These are phyloP conservation scores for Vireo altiloquus DNA, from an alignment of 2,113 vertebrate genomes.

Conservation along the genomic window DNA sequence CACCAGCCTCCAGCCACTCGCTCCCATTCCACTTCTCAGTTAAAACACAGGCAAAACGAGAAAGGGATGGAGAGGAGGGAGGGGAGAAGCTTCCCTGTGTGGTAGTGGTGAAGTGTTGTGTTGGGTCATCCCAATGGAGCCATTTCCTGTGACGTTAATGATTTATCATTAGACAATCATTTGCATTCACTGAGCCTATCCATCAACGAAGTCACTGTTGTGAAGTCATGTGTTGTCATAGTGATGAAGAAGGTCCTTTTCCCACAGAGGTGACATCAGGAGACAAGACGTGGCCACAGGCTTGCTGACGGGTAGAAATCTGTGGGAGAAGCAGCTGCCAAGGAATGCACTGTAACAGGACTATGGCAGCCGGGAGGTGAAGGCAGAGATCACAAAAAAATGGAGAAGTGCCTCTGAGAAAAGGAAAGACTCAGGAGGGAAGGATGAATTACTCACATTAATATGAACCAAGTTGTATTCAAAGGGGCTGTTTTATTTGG, in stretches of 20 bases:
- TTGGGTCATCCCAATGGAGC: not conserved
- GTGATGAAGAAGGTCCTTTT: not conserved
- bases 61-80: not conserved
- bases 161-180: not conserved
- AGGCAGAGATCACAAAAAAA: not conserved
- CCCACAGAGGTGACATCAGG: not conserved
- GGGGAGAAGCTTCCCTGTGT: not conserved
- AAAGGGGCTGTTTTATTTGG: not conserved
- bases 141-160: not conserved
- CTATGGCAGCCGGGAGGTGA: not conserved
- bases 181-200: not conserved
- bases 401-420: not conserved
- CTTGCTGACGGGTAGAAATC: rapidly evolving
- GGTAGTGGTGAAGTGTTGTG: not conserved
- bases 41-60: rapidly evolving
- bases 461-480: not conserved
- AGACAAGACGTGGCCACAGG: not conserved
- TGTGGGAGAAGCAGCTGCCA: not conserved
- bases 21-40: not conserved
- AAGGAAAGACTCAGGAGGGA: not conserved
- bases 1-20: not conserved
- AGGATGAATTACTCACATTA: not conserved
- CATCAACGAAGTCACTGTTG: not conserved
- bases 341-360: not conserved
- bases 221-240: not conserved